Conservation (phyloP, 2,113 vertebrate genomes). For the Setophaga kirtlandii region DNA sequence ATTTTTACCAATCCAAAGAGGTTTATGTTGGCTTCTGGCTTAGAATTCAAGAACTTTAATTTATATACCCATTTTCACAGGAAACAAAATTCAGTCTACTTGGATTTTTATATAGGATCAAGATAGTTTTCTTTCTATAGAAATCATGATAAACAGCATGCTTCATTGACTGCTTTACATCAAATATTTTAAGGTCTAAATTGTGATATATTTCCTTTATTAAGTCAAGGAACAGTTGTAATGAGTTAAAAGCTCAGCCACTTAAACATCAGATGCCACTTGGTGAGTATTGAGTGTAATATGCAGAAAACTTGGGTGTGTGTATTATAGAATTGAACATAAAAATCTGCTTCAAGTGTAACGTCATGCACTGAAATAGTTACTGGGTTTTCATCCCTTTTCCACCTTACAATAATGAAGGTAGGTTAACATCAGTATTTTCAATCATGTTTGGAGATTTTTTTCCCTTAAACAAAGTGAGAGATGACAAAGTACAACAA, state of each 20-base stretch:
- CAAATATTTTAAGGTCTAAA: not conserved
- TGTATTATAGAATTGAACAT: not conserved
- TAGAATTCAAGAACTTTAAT: not conserved
- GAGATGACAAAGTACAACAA: not conserved
- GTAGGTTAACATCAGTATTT: not conserved
- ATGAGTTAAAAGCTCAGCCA: not conserved
- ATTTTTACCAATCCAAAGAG: not conserved
- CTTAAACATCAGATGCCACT: not conserved
- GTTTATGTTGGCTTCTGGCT: not conserved
- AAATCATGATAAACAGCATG: not conserved
- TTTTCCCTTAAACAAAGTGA: not conserved
- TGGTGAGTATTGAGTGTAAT: not conserved
- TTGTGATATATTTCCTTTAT: not conserved
- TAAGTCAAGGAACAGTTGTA: not conserved
- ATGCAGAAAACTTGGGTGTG: not conserved
- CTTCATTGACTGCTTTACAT: not conserved
- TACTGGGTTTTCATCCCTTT: not conserved
- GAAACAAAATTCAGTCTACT: not conserved
- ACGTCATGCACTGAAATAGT: not conserved
- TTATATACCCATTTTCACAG: not conserved
- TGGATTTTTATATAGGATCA: not conserved
- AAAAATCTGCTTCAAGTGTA: not conserved
- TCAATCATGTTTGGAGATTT: rapidly evolving
- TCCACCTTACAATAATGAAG: not conserved
- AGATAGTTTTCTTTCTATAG: not conserved